Base-by-base conservation (phyloP, 1,140 invertebrate genomes). In the Parapsyche elsis region DNA sequence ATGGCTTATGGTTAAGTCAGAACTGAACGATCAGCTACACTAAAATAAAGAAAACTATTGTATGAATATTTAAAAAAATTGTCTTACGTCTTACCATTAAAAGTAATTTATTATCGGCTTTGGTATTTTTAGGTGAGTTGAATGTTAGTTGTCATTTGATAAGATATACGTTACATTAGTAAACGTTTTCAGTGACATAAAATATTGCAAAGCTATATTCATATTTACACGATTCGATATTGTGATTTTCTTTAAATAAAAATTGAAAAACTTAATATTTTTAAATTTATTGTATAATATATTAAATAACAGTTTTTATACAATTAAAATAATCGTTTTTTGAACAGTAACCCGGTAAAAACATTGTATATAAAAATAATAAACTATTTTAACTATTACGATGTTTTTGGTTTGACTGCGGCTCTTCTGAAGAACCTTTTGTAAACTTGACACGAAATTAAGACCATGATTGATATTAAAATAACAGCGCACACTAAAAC, bases 401-500 rank as follows among this genome's bases (percentile, higher is more conserved):
- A 61, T 16, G 5, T 61, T 21, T 61, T 61, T 23, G 9, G n/a
- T 61, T 61, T 61, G 21, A 2, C 59, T 61, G 14, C n/a, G 9
- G 53, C 0, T 16, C 10, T 53, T 16, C 19, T 61, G 59, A 19
- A 21, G 14, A 61, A 23, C 21, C 16, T 53, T 53, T 16, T 61
- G 21, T 21, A 5, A 21, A 61, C 10, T 21, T 16, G 0, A 61
- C 59, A 10, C 9, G n/a, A 61, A 19, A 19, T 16, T 16, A 21
- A 1, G 2, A 61, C 59, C 2, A 19, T 23, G 2, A 61, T 10
- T 21, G 5, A 21, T 16, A 61, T 21, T 19, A 10, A 0, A 61
- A 61, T 14, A 5, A 71, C 12, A 73, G 45, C 12, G 26, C 73
- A 30, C 23, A 75, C 73, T 10, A 59, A 75, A 26, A 57, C 44